A percentile compares a stretch with the other conserved stretches of the same genome.
phyloP scores from a whole-genome alignment of 1,140 invertebrate species.

The Cepaea nemoralis region DNA sequence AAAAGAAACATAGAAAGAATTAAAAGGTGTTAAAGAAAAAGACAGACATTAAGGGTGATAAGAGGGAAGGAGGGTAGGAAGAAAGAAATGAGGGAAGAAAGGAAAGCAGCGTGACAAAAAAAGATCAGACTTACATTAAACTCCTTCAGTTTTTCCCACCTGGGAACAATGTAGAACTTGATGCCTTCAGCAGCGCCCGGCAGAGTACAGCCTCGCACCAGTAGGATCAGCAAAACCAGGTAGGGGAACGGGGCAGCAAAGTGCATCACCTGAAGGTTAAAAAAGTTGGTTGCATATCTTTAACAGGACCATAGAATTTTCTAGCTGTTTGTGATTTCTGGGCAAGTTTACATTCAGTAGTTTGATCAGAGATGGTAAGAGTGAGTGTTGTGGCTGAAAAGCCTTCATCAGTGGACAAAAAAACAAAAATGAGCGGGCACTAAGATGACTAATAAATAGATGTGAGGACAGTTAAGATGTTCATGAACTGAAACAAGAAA shows the following conservation, averaged over 20 bases:
- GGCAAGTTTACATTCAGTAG: no score
- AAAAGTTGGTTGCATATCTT: no score
- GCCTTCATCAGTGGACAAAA: no score
- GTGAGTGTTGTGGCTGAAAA: no score
- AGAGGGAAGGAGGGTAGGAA: neutral
- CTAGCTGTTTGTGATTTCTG: no score
- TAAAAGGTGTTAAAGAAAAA: neutral
- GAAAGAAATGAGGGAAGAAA: neutral
- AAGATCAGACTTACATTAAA: slow-evolving; percentile 49
- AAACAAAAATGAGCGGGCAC: no score
- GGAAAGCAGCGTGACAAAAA: neutral
- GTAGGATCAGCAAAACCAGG: slow-evolving; percentile 71
- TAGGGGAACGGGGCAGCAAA: slow-evolving; percentile 74
- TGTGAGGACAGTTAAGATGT: no score
- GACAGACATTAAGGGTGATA: neutral
- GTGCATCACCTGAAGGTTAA: slow-evolving; percentile 66
- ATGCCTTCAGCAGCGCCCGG: slow-evolving; percentile 71
- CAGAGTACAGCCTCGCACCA: slow-evolving; percentile 72
- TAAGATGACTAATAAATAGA: no score
- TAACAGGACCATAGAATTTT: no score
- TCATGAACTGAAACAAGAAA: no score
- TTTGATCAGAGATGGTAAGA: no score
- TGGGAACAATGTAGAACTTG: slow-evolving; percentile 78
- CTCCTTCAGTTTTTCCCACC: slow-evolving; percentile 56
- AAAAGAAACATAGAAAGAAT: neutral